Percentiles rank a stretch among this genome's conserved stretches.
phyloP scores from a whole-genome alignment of 2,888 invertebrate species.

The Sphinx pinastri region DNA sequence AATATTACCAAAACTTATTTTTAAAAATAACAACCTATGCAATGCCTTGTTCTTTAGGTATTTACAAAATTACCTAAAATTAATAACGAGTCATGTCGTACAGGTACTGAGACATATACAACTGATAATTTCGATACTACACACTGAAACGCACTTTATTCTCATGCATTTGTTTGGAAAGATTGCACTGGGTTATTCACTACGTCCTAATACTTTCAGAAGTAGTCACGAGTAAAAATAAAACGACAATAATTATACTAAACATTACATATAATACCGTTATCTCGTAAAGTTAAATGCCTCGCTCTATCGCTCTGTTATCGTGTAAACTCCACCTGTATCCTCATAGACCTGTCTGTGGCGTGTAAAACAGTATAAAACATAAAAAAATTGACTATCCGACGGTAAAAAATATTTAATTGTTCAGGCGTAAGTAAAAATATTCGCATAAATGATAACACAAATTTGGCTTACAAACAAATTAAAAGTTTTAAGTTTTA shows the following conservation, averaged over 20 bases:
- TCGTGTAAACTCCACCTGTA: conserved; percentile 8
- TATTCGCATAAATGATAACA: conserved; percentile 54
- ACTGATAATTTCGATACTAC: conserved; percentile 50
- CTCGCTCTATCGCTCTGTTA: conserved; percentile 30
- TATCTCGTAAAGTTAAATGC: conserved; percentile 76
- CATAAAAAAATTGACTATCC: conserved; percentile 48
- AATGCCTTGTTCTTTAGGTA: conserved; percentile 69
- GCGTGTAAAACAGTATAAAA: background rate
- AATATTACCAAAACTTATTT: conserved; percentile 56
- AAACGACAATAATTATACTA: conserved; percentile 41
- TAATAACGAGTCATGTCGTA: conserved; percentile 49
- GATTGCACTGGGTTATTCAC: conserved; percentile 53
- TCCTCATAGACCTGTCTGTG: conserved; percentile 3
- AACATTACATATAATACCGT: conserved; percentile 53
- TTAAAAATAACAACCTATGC: conserved; percentile 52
- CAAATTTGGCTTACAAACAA: conserved; percentile 50
- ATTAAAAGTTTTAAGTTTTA: conserved; percentile 36
- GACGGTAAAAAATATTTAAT: conserved; percentile 47
- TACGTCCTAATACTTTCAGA: conserved; percentile 49
- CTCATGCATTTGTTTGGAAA: conserved; percentile 60
- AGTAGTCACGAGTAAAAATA: conserved; percentile 46
- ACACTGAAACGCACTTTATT: conserved; percentile 48
- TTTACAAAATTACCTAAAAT: conserved; percentile 70
- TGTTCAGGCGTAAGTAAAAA: conserved; percentile 45
- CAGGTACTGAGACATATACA: conserved; percentile 66